Percentiles rank a stretch among this genome's conserved stretches.
Conservation (phyloP, 2,797 vertebrate species). For the Pipistrellus pygmaeus region DNA sequence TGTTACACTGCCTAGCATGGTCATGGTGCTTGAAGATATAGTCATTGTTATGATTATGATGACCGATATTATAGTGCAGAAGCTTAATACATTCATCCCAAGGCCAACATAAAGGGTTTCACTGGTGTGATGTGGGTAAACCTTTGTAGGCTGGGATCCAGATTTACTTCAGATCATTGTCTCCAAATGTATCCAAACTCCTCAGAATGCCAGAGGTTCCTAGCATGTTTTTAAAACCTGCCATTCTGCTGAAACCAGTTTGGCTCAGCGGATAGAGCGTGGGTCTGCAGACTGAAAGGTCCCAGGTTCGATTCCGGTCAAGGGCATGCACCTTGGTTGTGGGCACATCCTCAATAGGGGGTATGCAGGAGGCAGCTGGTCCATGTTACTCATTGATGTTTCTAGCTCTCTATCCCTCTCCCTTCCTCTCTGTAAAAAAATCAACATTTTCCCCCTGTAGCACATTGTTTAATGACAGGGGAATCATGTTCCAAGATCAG, state of each 20-base stretch:
- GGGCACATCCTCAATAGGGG: too few species aligned
- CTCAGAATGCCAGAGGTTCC: neutral
- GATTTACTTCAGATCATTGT: neutral
- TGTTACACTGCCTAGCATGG: neutral
- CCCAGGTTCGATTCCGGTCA: too few species aligned
- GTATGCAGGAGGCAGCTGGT: too few species aligned
- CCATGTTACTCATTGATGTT: too few species aligned
- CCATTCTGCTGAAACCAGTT: neutral
- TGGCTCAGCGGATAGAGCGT: too few species aligned
- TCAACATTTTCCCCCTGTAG: too few species aligned
- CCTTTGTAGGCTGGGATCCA: neutral
- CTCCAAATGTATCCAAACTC: neutral
- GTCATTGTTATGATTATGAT: neutral
- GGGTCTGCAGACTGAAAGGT: too few species aligned
- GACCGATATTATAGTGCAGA: neutral
- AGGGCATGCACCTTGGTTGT: too few species aligned
- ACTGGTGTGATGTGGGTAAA: neutral
- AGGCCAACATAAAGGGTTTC: neutral
- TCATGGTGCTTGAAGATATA: neutral
- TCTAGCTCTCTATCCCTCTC: too few species aligned
- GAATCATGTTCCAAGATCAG: too few species aligned
- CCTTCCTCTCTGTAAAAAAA: too few species aligned
- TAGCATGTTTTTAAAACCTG: neutral
- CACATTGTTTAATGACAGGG: too few species aligned
- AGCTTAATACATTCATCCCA: slow-evolving; percentile 31